These are phyloP conservation scores for Lepus townsendii DNA, from an alignment of 2,797 vertebrate genomes.

Conservation along the genomic window DNA sequence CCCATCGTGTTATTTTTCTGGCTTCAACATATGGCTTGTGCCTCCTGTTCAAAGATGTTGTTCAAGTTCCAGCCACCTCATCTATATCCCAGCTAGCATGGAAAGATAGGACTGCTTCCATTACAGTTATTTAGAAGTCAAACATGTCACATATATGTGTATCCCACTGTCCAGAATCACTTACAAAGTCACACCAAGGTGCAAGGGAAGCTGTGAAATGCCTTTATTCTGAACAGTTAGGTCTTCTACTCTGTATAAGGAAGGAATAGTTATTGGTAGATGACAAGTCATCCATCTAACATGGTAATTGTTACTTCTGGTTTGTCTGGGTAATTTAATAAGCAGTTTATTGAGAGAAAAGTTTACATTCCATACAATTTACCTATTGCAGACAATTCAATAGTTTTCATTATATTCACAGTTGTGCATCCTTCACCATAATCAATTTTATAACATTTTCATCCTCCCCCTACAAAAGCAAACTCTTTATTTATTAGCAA, in stretches of 20 bases:
- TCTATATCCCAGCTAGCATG: not conserved
- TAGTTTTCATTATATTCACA: not conserved
- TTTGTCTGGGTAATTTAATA: not conserved
- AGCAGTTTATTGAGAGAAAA: not conserved
- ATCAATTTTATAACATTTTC: not conserved
- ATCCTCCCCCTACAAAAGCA: not conserved
- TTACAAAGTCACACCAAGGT: not conserved
- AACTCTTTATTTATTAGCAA: not conserved
- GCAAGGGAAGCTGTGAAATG: not conserved
- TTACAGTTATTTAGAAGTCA: not conserved
- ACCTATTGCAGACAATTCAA: not conserved
- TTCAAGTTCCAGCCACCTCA: not conserved
- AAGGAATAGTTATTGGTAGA: not conserved
- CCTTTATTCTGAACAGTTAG: not conserved
- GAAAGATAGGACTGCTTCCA: not conserved
- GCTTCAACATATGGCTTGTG: not conserved
- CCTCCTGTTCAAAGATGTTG: not conserved
- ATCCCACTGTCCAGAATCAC: not conserved
- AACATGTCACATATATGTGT: not conserved
- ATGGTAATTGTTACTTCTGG: not conserved
- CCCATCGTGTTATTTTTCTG: not conserved
- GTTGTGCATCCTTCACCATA: not conserved
- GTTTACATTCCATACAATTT: not conserved
- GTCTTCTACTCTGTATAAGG: not conserved
- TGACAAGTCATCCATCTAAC: not conserved